These are phyloP conservation scores for Trachelus iudaicus DNA, from an alignment of 2,888 invertebrate species.

Conservation along the genomic window DNA sequence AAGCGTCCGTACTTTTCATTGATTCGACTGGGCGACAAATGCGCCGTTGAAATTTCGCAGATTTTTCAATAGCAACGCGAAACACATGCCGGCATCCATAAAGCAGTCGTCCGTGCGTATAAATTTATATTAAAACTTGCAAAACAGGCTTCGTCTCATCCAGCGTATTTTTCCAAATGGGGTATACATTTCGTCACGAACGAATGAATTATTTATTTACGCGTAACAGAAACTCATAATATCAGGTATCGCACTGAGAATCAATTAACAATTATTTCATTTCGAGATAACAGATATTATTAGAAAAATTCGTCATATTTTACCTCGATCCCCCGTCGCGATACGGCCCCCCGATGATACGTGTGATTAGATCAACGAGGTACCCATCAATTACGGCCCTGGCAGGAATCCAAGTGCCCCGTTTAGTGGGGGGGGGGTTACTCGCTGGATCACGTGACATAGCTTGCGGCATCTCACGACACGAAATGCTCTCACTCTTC, in stretches of 20 bases:
- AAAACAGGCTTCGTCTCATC: background rate
- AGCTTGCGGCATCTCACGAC: slow-evolving; percentile 23
- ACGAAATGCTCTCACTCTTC: slow-evolving; percentile 46
- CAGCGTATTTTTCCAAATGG: background rate
- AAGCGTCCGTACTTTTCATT: background rate
- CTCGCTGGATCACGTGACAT: slow-evolving; percentile 39
- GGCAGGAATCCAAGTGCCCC: background rate
- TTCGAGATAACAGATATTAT: background rate
- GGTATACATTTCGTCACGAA: background rate
- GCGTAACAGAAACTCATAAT: background rate
- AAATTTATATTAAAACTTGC: background rate
- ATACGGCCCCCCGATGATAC: background rate
- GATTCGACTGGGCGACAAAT: background rate
- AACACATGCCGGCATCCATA: background rate
- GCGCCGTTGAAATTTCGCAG: background rate
- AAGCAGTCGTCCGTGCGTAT: background rate
- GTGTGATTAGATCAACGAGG: background rate
- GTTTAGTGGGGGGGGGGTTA: background rate
- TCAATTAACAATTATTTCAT: background rate
- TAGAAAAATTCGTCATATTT: background rate
- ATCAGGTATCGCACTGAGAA: background rate
- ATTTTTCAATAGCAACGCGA: background rate
- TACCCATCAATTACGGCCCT: background rate
- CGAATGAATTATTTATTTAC: background rate
- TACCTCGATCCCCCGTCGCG: background rate